Percentiles rank a stretch among this genome's conserved stretches.
Evolutionary conservation across 1,140 invertebrate species (phyloP).

Genomic region (Tetramorium parvispinum): DNA sequence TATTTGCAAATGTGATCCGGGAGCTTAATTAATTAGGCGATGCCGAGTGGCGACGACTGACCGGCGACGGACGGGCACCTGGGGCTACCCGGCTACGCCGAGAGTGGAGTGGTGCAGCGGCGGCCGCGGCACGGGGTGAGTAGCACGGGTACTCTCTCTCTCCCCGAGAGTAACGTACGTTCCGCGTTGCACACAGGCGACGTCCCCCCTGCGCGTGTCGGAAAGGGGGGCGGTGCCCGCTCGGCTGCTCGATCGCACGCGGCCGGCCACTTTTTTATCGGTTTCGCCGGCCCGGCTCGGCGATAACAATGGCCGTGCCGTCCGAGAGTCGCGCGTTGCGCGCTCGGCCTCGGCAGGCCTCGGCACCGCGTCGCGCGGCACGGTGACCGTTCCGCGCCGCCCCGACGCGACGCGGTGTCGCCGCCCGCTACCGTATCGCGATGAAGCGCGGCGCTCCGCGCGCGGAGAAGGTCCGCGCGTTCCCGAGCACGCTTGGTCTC

Average conservation of each 20-base stretch:
- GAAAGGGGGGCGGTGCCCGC: conserved; percentile 79
- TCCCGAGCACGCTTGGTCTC: neutral
- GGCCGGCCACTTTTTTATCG: conserved; percentile 77
- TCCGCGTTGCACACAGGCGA: conserved; percentile 16
- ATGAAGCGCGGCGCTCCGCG: neutral
- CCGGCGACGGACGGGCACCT: conserved; percentile 59
- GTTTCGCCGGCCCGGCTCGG: conserved; percentile 65
- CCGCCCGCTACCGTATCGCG: neutral
- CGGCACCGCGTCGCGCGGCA: neutral
- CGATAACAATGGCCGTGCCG: conserved; percentile 77
- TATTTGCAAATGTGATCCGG: conserved; percentile 79
- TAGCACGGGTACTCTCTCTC: conserved; percentile 34
- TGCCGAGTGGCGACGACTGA: conserved; percentile 75
- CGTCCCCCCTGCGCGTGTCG: conserved; percentile 64
- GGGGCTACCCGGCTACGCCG: conserved; percentile 53
- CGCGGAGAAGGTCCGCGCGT: neutral
- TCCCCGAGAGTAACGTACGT: conserved; percentile 53
- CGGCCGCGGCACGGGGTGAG: conserved; percentile 71
- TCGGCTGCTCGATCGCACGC: conserved; percentile 42
- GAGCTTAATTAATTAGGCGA: conserved; percentile 78
- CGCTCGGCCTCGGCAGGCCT: neutral
- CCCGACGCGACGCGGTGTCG: too few relatives aligned
- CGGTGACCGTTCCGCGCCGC: too few relatives aligned
- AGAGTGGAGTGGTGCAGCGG: conserved; percentile 63
- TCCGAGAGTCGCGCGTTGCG: neutral